phyloP scores from a whole-genome alignment of 2,797 vertebrate genomes.

The Lacerta bilineata region DNA sequence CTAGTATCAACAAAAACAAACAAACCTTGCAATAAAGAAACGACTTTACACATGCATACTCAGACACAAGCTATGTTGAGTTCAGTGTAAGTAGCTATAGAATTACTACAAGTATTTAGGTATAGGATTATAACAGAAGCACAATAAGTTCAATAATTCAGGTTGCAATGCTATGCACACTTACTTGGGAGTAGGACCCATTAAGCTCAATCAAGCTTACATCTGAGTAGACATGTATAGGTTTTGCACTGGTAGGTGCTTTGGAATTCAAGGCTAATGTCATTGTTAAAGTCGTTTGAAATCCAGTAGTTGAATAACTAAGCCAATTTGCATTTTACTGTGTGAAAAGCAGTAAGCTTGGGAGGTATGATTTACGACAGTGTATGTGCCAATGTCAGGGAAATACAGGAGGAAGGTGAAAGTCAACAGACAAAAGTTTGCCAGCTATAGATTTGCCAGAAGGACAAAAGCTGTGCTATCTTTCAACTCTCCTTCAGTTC shows the following conservation, averaged over 20 bases:
- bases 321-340: conserved; percentile 47
- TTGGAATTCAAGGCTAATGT: conserved; percentile 52
- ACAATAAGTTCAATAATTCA: neutral
- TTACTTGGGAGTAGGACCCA: no score
- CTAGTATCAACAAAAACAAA: neutral
- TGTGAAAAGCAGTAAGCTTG: conserved; percentile 53
- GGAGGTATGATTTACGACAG: conserved; percentile 57
- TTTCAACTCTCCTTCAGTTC: neutral
- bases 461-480: conserved; percentile 31
- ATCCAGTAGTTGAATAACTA: conserved; percentile 35
- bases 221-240: neutral
- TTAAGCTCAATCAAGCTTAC: no score
- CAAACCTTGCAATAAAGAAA: neutral
- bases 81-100: neutral
- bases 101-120: neutral
- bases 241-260: conserved; percentile 32
- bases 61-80: neutral
- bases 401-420: conserved; percentile 55
- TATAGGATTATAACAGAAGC: neutral
- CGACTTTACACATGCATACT: neutral
- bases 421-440: conserved; percentile 58
- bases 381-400: conserved; percentile 14
- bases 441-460: conserved; percentile 55
- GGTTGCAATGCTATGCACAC: no score
- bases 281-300: conserved; percentile 45